Percentiles rank a stretch among this genome's conserved stretches.
Conservation (phyloP, 2,113 vertebrate species). For the Garra rufa region DNA sequence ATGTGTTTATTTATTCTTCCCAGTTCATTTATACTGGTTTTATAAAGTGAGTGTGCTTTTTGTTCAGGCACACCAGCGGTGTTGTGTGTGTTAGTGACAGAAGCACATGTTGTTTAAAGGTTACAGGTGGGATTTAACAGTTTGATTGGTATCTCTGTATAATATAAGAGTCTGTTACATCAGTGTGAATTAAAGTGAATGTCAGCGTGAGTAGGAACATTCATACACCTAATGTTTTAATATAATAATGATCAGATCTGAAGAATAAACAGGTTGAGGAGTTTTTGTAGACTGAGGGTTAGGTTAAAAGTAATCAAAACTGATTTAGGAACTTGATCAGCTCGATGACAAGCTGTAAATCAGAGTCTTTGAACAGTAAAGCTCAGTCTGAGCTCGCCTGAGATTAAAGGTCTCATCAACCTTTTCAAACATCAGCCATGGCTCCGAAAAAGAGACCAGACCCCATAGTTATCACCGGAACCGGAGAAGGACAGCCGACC, state of each 20-base stretch:
- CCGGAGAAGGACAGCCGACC: constrained; percentile 75
- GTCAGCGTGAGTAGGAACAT: too few relatives aligned
- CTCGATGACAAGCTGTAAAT: constrained; percentile 4
- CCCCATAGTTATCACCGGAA: constrained; percentile 80
- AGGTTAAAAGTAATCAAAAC: neutral
- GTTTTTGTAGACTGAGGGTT: too few relatives aligned
- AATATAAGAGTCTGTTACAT: neutral
- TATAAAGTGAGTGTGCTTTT: neutral
- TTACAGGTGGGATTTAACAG: neutral
- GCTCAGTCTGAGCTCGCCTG: constrained; percentile 19
- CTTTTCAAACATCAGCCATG: constrained; percentile 66
- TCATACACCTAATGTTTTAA: neutral
- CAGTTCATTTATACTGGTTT: neutral
- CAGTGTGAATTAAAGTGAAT: neutral
- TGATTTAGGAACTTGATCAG: neutral
- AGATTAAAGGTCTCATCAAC: neutral
- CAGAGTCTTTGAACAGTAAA: neutral
- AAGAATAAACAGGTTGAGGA: neutral
- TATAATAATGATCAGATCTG: neutral
- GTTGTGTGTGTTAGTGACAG: neutral
- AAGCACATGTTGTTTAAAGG: neutral
- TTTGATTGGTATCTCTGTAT: neutral
- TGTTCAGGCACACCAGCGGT: neutral
- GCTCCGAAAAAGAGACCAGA: constrained; percentile 84
- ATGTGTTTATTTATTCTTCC: neutral